Percentiles rank a stretch among this genome's conserved stretches.
Conservation (phyloP, 2,797 vertebrate genomes). For the Argyrosomus regius region DNA sequence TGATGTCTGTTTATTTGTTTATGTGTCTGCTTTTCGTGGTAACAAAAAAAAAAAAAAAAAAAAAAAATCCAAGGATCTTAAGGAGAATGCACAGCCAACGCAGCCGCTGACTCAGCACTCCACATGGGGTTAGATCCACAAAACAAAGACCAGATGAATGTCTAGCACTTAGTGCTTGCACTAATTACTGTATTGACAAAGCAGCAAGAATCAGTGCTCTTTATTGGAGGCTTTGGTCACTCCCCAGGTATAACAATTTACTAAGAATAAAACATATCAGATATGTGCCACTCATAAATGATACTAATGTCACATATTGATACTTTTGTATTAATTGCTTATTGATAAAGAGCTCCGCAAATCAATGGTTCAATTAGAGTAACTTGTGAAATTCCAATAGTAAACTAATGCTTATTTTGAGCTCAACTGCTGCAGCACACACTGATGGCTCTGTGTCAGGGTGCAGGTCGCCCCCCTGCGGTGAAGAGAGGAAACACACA, state of each 20-base stretch:
- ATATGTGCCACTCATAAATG: background rate
- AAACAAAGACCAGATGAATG: conserved; percentile 67
- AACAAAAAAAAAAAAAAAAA: conserved; percentile 47
- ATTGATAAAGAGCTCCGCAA: background rate
- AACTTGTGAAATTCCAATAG: background rate
- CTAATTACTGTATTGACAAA: conserved; percentile 48
- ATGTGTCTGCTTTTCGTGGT: conserved; percentile 54
- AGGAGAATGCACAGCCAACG: conserved; percentile 40
- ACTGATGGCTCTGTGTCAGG: conserved; percentile 52
- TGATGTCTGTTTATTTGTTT: conserved; percentile 62
- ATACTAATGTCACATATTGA: background rate
- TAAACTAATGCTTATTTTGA: background rate
- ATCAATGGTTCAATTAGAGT: background rate
- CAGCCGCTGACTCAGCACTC: conserved; percentile 67
- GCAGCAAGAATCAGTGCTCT: conserved; percentile 12
- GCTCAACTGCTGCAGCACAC: background rate
- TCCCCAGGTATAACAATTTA: background rate
- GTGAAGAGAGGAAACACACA: conserved; percentile 47
- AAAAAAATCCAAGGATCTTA: conserved; percentile 37
- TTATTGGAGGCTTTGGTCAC: conserved; percentile 5
- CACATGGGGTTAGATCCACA: conserved; percentile 56
- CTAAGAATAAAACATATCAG: background rate
- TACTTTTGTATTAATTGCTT: background rate
- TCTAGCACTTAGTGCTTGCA: conserved; percentile 32
- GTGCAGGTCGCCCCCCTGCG: conserved; percentile 72